Evolutionary conservation across 2,113 vertebrate species (phyloP).

Genomic region (Microtus oregoni): DNA sequence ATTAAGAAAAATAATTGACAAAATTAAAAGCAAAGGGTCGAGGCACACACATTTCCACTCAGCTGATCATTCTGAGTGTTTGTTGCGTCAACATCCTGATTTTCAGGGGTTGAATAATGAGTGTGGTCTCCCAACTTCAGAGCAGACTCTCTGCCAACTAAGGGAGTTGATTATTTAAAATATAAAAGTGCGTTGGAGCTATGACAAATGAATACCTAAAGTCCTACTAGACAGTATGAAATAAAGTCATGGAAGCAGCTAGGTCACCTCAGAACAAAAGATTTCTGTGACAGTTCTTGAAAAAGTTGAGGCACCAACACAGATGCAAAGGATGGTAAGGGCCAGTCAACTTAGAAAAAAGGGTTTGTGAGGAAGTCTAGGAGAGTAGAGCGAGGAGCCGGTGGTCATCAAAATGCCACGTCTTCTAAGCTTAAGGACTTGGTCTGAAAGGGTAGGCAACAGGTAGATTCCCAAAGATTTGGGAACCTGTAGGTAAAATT

Average conservation of each 20-base stretch:
- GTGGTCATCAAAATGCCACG: not conserved
- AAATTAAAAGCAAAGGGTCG: conserved; percentile 1
- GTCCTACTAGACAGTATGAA: not conserved
- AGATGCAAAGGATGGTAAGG: not conserved
- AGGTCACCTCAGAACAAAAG: not conserved
- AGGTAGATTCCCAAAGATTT: not conserved
- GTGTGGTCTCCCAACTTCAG: not conserved
- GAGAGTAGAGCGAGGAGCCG: not conserved
- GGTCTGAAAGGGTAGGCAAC: not conserved
- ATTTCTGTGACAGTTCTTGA: not conserved
- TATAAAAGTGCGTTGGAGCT: not conserved
- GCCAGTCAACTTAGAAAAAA: not conserved
- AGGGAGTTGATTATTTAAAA: not conserved
- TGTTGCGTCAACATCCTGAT: not conserved
- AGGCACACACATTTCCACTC: not conserved
- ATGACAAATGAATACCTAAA: not conserved
- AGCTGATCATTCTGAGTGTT: not conserved
- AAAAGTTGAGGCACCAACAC: not conserved
- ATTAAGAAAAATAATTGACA: not conserved
- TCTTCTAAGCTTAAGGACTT: not conserved
- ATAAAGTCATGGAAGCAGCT: not conserved
- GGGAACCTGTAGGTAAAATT: not conserved
- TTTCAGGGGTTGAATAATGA: not conserved
- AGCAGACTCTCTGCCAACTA: not conserved
- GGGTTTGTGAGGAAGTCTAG: not conserved